Percentiles rank a stretch among this genome's conserved stretches.
Evolutionary conservation across 2,888 invertebrate species (phyloP).

Genomic region (Subacronicta megacephala): DNA sequence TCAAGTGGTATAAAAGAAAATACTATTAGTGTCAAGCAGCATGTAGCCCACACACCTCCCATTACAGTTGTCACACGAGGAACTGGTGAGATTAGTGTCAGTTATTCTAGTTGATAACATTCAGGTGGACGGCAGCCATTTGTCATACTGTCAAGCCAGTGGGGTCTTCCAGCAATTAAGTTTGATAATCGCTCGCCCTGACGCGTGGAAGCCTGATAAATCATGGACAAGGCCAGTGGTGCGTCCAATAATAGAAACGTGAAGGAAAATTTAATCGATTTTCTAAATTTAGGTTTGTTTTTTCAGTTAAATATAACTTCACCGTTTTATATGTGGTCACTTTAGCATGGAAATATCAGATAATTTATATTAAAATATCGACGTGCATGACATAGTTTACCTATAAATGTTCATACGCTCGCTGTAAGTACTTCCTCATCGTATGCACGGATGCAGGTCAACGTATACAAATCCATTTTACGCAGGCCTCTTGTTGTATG

Average conservation of each 20-base stretch:
- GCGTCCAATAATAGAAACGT: constrained; percentile 15
- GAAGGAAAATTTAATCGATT: constrained; percentile 10
- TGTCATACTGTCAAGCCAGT: constrained; percentile 39
- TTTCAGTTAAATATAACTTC: no score
- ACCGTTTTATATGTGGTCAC: no score
- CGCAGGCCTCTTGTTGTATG: no score
- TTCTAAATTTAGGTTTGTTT: not conserved
- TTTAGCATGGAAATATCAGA: no score
- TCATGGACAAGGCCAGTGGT: constrained; percentile 43
- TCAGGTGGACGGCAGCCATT: constrained; percentile 39
- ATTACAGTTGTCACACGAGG: constrained; percentile 19
- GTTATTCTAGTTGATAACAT: constrained; percentile 43
- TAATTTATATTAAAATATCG: no score
- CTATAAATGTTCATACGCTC: no score
- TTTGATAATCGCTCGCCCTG: constrained; percentile 53
- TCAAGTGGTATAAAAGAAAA: constrained; percentile 6
- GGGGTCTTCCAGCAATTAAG: constrained; percentile 51
- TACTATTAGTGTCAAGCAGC: constrained; percentile 1
- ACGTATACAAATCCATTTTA: no score
- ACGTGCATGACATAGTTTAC: no score
- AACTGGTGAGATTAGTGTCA: constrained; percentile 36
- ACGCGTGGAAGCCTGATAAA: constrained; percentile 52
- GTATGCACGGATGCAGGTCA: no score
- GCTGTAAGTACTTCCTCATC: no score
- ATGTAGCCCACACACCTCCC: constrained; percentile 15